Conservation (phyloP, 2,888 invertebrate genomes). For the Folsomia manolachei region DNA sequence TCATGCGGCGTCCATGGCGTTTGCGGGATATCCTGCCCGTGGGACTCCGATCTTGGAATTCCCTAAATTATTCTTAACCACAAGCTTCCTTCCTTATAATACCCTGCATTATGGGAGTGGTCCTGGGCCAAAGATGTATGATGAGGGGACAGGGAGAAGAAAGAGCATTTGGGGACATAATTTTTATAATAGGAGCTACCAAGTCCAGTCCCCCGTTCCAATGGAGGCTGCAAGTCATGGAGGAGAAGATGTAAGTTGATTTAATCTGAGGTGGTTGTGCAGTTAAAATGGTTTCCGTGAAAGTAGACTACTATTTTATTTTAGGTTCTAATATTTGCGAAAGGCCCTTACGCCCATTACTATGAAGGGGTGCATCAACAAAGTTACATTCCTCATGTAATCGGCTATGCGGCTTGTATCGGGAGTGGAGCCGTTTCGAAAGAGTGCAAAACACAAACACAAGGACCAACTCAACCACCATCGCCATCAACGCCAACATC, state of each 20-base stretch:
- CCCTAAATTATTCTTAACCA: conserved; percentile 5
- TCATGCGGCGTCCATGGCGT: conserved; percentile 74
- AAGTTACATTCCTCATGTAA: not conserved
- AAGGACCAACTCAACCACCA: too few relatives aligned
- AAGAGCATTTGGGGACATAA: conserved; percentile 59
- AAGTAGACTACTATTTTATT: too few relatives aligned
- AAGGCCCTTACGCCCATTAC: too few relatives aligned
- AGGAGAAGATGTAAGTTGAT: conserved; percentile 87
- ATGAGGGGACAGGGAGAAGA: conserved; percentile 56
- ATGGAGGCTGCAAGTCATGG: conserved; percentile 65
- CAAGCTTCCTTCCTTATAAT: conserved; percentile 24
- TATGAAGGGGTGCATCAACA: conserved; percentile 5
- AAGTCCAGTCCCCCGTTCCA: conserved; percentile 16
- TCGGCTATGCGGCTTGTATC: not conserved
- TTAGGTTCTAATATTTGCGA: not conserved
- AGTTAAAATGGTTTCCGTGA: too few relatives aligned
- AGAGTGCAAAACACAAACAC: too few relatives aligned
- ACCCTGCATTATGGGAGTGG: conserved; percentile 67
- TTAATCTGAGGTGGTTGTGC: too few relatives aligned
- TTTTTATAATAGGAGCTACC: conserved; percentile 25
- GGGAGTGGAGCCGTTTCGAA: not conserved
- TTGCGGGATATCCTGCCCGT: conserved; percentile 54
- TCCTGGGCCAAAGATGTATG: conserved; percentile 53
- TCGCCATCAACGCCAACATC: too few relatives aligned
- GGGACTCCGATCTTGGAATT: conserved; percentile 23